Evolutionary conservation across 2,113 vertebrate species (phyloP), one percentile per base, ranked within the genome.

Genomic region (Clarias macrocephalus): DNA sequence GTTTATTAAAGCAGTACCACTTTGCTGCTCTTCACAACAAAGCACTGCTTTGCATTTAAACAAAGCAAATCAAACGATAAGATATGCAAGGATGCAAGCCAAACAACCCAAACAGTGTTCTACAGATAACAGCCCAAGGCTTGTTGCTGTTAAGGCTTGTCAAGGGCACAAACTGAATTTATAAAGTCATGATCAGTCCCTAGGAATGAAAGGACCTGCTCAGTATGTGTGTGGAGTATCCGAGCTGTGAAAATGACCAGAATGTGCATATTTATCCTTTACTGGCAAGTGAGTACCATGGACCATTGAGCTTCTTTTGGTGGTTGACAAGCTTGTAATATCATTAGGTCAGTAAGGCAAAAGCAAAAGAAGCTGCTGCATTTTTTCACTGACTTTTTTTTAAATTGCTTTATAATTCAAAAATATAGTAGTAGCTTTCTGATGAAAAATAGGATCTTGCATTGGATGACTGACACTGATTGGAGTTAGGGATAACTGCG

Each of bases 231-330:
- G 52, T 18, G 0, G 7, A 56, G n/a, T 16, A 56, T 52, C 56
- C 52, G 2, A 57, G 52, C 52, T 57, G 73, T 79, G 15, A 79
- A 79, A 79, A 77, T 56, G 52, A 56, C 52, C 6, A 77, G 56
- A 77, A 56, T 79, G 75, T n/a, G 56, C 52, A 56, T 57, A 79
- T 57, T 57, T 79, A 56, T 79, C 25, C 7, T 79, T 15, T 76
- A 54, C 42, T 52, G 11, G 21, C 42, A 28, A 77, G 52, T 28
- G 48, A 77, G 75, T 54, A 56, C 52, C 52, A 79, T 56, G 52
- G 75, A 56, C 75, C 75, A 77, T 18, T 77, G 75, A 56, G 52
- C 75, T 79, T 28, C 75, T 79, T 56, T 56, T 77, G 42, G 42
- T 52, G 42, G 42, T 57, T n/a, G 25, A 56, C 25, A 79, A 57